These are phyloP conservation scores for Stenchaetothrips biformis DNA, from an alignment of 2,888 invertebrate genomes.

Conservation along the genomic window DNA sequence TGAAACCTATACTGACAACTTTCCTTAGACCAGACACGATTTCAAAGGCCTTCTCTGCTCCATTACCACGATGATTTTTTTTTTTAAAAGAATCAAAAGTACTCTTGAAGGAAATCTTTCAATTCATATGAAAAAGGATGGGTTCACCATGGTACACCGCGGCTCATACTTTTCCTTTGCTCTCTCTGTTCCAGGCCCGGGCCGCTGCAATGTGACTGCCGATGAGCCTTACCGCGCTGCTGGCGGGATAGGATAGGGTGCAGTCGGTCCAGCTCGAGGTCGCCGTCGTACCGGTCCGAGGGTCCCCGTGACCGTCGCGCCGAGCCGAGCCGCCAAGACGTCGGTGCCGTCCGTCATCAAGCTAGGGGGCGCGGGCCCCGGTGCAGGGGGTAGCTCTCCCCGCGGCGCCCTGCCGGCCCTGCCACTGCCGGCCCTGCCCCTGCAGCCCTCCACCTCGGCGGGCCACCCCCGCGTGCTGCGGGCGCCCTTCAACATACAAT, in stretches of 20 bases:
- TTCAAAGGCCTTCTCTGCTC: no score
- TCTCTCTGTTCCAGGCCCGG: not conserved
- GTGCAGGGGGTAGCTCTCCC: constrained; percentile 43
- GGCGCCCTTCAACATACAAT: constrained; percentile 32
- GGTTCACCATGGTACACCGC: no score
- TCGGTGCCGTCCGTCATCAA: constrained; percentile 48
- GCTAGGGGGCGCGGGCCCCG: constrained; percentile 46
- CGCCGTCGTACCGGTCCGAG: not conserved
- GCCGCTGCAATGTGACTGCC: constrained; percentile 4
- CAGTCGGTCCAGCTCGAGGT: no score
- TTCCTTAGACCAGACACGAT: no score
- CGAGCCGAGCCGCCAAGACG: constrained; percentile 45
- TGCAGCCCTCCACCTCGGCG: constrained; percentile 35
- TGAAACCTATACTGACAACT: no score
- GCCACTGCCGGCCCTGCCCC: constrained; percentile 31
- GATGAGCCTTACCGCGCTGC: not conserved
- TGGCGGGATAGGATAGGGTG: not conserved
- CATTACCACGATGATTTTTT: no score
- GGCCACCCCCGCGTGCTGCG: constrained; percentile 37
- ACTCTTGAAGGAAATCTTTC: no score
- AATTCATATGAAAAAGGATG: no score
- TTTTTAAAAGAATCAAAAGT: no score
- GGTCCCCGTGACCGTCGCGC: not conserved
- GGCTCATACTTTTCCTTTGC: not conserved
- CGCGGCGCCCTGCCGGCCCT: constrained; percentile 39